Evolutionary conservation across 2,113 vertebrate genomes (phyloP).

Genomic region (Tympanuchus pallidicinctus): DNA sequence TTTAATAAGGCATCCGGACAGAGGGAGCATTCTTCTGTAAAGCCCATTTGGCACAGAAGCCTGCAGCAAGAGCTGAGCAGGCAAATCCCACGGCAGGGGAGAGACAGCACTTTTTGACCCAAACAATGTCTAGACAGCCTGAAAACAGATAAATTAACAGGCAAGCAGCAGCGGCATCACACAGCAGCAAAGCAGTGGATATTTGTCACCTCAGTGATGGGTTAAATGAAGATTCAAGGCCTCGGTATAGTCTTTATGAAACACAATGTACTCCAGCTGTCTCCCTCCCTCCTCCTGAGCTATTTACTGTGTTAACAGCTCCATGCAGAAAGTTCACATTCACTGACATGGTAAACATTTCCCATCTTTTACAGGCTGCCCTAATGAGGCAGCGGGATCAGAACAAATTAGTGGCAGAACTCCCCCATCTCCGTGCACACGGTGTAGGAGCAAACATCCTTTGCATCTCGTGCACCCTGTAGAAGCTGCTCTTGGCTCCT

Average conservation of each 20-base stretch:
- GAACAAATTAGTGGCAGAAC: conserved; percentile 73
- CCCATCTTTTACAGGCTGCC: conserved; percentile 15
- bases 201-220: conserved; percentile 73
- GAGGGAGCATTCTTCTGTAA: conserved; percentile 69
- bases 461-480: background rate
- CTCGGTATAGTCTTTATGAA: conserved; percentile 49
- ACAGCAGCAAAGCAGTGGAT: conserved; percentile 62
- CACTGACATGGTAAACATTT: conserved; percentile 26
- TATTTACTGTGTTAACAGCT: conserved; percentile 62
- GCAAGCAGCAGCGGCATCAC: conserved; percentile 70
- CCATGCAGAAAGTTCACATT: conserved; percentile 44
- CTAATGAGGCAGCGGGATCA: conserved; percentile 71
- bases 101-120: conserved; percentile 74
- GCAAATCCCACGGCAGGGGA: conserved; percentile 62
- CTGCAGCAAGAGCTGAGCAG: conserved; percentile 66
- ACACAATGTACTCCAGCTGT: conserved; percentile 64
- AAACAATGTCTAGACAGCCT: conserved; percentile 81
- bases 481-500: background rate
- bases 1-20: conserved; percentile 64
- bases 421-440: background rate
- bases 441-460: conserved; percentile 2
- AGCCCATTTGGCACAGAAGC: conserved; percentile 53
- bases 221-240: conserved; percentile 70
- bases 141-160: conserved; percentile 81
- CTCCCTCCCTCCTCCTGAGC: conserved; percentile 41